A percentile compares a stretch with the other conserved stretches of the same genome.
These are phyloP conservation scores for Drosophila erecta DNA, from an alignment of 1,140 invertebrate genomes.

Conservation along the genomic window DNA sequence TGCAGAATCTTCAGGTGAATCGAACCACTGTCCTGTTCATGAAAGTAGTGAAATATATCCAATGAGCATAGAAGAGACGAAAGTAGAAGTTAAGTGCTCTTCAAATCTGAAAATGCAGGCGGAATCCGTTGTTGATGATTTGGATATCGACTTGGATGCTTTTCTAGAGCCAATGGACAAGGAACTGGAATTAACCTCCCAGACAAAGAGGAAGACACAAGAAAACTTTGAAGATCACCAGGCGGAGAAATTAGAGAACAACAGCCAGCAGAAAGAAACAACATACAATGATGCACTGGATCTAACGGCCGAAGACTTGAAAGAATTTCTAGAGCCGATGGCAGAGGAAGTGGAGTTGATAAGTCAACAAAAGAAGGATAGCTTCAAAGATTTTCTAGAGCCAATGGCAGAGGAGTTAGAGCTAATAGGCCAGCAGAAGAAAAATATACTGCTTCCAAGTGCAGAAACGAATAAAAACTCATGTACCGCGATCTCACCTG, in stretches of 20 bases:
- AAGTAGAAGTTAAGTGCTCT: background rate
- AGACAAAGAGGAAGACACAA: background rate
- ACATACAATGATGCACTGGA: background rate
- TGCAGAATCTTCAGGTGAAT: background rate
- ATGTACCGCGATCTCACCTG: background rate
- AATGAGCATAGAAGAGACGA: background rate
- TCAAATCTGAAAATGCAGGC: background rate
- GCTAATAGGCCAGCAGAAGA: constrained; percentile 12
- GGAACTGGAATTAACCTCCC: constrained; percentile 40
- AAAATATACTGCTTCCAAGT: background rate
- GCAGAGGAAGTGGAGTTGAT: constrained; percentile 54
- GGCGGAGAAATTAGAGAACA: background rate
- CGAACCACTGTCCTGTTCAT: background rate
- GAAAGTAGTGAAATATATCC: constrained; percentile 7
- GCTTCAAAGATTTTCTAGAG: background rate
- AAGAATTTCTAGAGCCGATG: constrained; percentile 70
- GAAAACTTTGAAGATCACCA: constrained; percentile 37
- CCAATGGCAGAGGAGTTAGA: constrained; percentile 52
- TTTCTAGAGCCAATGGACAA: constrained; percentile 72
- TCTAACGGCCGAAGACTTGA: constrained; percentile 32
- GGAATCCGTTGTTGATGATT: constrained; percentile 20
- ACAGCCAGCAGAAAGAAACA: background rate
- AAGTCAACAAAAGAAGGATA: background rate
- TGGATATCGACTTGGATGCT: constrained; percentile 65
- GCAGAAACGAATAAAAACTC: constrained; percentile 5